Percentiles rank a stretch among this genome's conserved stretches.
Conservation (phyloP, 2,113 vertebrate genomes). For the Callipepla squamata region DNA sequence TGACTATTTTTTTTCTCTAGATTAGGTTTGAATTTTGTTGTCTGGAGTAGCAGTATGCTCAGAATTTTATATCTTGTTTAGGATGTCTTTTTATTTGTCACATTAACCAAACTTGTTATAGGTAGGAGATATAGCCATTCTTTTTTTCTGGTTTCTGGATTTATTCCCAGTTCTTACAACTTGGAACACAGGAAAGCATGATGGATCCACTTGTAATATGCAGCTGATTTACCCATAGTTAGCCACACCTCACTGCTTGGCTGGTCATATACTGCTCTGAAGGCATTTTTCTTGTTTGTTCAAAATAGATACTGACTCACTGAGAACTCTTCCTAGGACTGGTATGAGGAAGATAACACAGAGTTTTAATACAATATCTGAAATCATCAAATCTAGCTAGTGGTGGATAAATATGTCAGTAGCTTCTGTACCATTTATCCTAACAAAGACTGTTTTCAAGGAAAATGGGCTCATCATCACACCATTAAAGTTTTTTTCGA, state of each 20-base stretch:
- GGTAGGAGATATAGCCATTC: background rate
- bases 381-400: background rate
- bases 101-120: background rate
- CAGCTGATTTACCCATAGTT: background rate
- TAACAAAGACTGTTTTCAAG: background rate
- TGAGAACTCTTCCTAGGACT: background rate
- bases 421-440: background rate
- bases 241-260: background rate
- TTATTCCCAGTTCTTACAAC: background rate
- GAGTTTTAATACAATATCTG: background rate
- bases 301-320: background rate
- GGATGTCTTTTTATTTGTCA: background rate
- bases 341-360: background rate
- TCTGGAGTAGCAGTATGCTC: background rate
- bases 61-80: background rate
- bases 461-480: background rate
- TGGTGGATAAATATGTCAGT: background rate
- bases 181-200: background rate
- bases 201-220: rapidly evolving
- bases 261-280: background rate
- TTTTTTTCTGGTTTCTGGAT: background rate
- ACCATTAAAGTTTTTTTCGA: background rate
- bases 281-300: background rate
- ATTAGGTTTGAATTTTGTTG: background rate
- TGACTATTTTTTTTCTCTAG: background rate